A percentile compares a stretch with the other conserved stretches of the same genome.
Evolutionary conservation across 2,888 invertebrate species (phyloP).

Genomic region (Cataglyphis altisquamis): DNA sequence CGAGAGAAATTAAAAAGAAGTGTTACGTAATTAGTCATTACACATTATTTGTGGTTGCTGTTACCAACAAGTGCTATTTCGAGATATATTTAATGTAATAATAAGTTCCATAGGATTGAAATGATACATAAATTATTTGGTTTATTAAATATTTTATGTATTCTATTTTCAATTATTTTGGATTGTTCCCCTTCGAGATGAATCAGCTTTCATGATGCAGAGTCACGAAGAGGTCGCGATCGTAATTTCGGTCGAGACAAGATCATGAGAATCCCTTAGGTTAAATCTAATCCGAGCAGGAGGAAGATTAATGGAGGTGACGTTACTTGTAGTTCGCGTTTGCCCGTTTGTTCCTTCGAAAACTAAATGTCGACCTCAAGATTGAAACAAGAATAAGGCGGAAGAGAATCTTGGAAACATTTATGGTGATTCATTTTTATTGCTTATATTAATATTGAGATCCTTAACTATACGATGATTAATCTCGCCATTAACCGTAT

Average conservation of each 20-base stretch:
- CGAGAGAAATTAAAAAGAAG: not conserved
- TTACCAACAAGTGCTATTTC: not conserved
- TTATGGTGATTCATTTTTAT: constrained; percentile 20
- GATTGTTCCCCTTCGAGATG: constrained; percentile 14
- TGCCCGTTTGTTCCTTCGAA: constrained; percentile 63
- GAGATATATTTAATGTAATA: not conserved
- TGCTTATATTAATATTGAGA: constrained; percentile 2
- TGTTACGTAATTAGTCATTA: not conserved
- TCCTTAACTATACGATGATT: not conserved
- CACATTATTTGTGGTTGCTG: not conserved
- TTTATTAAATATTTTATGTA: constrained; percentile 28
- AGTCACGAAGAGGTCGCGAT: constrained; percentile 54
- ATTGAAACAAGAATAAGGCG: constrained; percentile 50
- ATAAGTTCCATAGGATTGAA: not conserved
- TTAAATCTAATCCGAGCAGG: constrained; percentile 65
- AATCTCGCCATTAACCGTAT: not conserved
- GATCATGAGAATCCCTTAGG: constrained; percentile 52
- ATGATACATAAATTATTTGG: not conserved
- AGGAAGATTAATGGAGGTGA: constrained; percentile 64
- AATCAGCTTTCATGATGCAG: constrained; percentile 49
- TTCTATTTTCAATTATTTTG: constrained; percentile 43
- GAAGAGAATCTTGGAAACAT: constrained; percentile 55
- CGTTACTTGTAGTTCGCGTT: constrained; percentile 64
- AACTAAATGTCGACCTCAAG: constrained; percentile 52
- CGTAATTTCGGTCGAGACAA: constrained; percentile 59